These are phyloP conservation scores for Narcine bancroftii DNA, from an alignment of 2,113 vertebrate genomes.

Conservation along the genomic window DNA sequence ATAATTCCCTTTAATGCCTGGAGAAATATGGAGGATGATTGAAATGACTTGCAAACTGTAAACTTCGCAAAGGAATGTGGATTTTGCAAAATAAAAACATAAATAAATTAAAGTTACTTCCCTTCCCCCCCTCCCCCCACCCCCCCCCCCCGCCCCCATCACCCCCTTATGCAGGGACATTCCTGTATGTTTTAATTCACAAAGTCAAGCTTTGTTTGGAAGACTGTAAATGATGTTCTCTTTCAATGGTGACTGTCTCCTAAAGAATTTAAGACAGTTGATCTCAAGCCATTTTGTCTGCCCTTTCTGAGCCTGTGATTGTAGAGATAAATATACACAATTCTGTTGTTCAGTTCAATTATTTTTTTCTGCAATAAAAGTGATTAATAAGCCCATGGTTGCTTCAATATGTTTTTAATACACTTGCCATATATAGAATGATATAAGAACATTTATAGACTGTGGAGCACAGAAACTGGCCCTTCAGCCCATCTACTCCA, in stretches of 20 bases:
- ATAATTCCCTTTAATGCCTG: background rate
- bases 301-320: background rate
- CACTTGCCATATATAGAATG: background rate
- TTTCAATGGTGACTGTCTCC: background rate
- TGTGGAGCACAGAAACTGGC: no score
- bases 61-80: background rate
- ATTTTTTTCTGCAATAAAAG: background rate
- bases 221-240: background rate
- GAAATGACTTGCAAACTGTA: background rate
- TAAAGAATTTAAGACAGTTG: background rate
- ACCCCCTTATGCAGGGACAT: background rate
- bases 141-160: no score
- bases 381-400: background rate
- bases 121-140: no score
- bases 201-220: background rate
- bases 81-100: background rate
- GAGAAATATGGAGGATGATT: background rate
- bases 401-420: background rate
- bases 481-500: no score
- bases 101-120: background rate
- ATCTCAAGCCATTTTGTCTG: background rate
- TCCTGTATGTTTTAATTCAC: background rate
- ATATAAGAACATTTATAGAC: no score
- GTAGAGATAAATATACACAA: background rate
- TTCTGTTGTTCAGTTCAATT: background rate